Percentiles rank a stretch among this genome's conserved stretches.
phyloP scores from a whole-genome alignment of 1,140 invertebrate species.

The Hylyphantes graminicola region DNA sequence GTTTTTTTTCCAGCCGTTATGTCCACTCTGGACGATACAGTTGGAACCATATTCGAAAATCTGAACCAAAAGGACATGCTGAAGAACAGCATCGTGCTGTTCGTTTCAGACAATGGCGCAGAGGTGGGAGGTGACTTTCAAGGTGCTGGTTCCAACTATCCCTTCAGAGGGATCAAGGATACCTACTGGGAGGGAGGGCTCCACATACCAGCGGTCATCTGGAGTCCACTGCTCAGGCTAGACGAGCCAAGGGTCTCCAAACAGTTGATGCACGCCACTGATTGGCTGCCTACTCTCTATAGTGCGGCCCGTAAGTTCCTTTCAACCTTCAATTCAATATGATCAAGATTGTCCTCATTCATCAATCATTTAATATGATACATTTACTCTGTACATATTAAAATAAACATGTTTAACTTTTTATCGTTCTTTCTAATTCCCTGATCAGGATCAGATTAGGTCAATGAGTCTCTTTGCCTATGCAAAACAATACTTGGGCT shows the following conservation, averaged over 20 bases:
- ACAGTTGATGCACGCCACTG: slow-evolving; percentile 52
- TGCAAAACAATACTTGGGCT: too few relatives aligned
- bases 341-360: too few relatives aligned
- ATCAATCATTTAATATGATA: too few relatives aligned
- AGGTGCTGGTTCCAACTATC: slow-evolving; percentile 65
- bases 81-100: slow-evolving; percentile 82
- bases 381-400: too few relatives aligned
- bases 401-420: too few relatives aligned
- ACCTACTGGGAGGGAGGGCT: slow-evolving; percentile 69
- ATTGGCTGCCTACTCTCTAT: slow-evolving; percentile 60
- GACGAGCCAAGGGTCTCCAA: slow-evolving; percentile 71
- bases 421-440: too few relatives aligned
- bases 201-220: slow-evolving; percentile 66
- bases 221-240: slow-evolving; percentile 71
- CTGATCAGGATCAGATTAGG: too few relatives aligned
- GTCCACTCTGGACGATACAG: slow-evolving; percentile 84
- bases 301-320: slow-evolving; percentile 8
- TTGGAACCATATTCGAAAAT: slow-evolving; percentile 82
- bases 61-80: slow-evolving; percentile 76
- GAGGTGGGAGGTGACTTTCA: not conserved
- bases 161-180: slow-evolving; percentile 67
- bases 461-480: too few relatives aligned
- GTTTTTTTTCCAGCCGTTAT: slow-evolving; percentile 65
- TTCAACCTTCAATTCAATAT: not conserved
- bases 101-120: slow-evolving; percentile 89